Evolutionary conservation across 2,888 invertebrate genomes (phyloP).

Genomic region (Sphinx pinastri): DNA sequence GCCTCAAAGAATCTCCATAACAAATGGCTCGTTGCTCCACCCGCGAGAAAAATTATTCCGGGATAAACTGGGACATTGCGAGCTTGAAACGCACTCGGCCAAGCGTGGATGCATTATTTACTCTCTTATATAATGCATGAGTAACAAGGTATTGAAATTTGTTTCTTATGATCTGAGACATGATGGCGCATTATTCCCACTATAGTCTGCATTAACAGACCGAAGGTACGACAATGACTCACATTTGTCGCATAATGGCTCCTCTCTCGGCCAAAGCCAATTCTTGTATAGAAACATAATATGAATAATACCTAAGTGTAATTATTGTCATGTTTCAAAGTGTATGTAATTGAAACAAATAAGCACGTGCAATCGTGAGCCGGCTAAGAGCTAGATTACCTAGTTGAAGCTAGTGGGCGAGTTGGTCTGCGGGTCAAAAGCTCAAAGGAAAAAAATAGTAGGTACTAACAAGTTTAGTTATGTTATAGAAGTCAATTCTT

Average conservation of each 20-base stretch:
- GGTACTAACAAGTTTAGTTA: no score
- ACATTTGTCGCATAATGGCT: slow-evolving; percentile 2
- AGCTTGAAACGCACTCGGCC: no score
- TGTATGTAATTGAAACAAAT: slow-evolving; percentile 1
- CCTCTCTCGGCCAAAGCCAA: neutral
- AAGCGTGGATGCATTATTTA: neutral
- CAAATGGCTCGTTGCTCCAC: no score
- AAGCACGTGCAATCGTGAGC: neutral
- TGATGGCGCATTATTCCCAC: neutral
- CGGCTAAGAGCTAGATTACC: no score
- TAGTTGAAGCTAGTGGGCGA: no score
- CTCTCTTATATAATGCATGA: neutral
- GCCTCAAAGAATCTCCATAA: no score
- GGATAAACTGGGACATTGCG: no score
- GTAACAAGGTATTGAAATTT: neutral
- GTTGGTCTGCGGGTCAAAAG: no score
- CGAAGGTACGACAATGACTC: slow-evolving; percentile 19
- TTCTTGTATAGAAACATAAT: neutral
- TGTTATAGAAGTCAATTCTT: no score
- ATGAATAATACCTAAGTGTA: neutral
- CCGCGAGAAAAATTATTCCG: no score
- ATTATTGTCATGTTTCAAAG: slow-evolving; percentile 1
- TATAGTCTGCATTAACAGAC: neutral
- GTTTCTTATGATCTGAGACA: neutral
- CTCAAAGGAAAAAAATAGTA: no score